Evolutionary conservation across 2,113 vertebrate species (phyloP).

Genomic region (Dipodomys spectabilis): DNA sequence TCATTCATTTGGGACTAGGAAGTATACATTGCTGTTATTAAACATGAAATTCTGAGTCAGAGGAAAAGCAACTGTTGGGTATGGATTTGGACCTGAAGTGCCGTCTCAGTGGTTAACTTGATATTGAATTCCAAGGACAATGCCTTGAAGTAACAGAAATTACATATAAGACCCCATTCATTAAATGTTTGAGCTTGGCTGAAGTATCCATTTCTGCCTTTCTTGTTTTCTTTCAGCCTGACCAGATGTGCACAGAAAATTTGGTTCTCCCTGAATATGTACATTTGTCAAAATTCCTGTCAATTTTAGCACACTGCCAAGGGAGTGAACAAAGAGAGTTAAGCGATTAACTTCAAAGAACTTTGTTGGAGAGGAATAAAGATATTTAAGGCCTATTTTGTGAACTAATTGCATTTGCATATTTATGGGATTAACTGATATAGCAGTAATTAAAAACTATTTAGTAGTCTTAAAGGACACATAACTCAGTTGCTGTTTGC

Average conservation of each 20-base stretch:
- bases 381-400: constrained; percentile 87
- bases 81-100: constrained; percentile 24
- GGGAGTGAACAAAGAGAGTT: constrained; percentile 81
- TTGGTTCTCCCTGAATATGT: constrained; percentile 70
- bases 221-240: constrained; percentile 33
- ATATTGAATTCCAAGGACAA: constrained; percentile 39
- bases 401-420: constrained; percentile 87
- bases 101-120: not conserved
- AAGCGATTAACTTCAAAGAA: constrained; percentile 86
- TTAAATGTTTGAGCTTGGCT: not conserved
- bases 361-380: constrained; percentile 86
- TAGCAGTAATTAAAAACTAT: constrained; percentile 88
- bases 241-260: constrained; percentile 81
- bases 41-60: constrained; percentile 10
- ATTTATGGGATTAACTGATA: constrained; percentile 87
- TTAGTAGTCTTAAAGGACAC: constrained; percentile 87
- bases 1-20: not conserved
- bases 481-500: constrained; percentile 87
- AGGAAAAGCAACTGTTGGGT: constrained; percentile 26
- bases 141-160: not conserved
- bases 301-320: constrained; percentile 77
- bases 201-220: not conserved
- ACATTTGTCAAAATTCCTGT: constrained; percentile 83
- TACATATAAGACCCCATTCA: not conserved
- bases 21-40: not conserved